Evolutionary conservation across 2,888 invertebrate species (phyloP).

Genomic region (Epirrhoe tristata): DNA sequence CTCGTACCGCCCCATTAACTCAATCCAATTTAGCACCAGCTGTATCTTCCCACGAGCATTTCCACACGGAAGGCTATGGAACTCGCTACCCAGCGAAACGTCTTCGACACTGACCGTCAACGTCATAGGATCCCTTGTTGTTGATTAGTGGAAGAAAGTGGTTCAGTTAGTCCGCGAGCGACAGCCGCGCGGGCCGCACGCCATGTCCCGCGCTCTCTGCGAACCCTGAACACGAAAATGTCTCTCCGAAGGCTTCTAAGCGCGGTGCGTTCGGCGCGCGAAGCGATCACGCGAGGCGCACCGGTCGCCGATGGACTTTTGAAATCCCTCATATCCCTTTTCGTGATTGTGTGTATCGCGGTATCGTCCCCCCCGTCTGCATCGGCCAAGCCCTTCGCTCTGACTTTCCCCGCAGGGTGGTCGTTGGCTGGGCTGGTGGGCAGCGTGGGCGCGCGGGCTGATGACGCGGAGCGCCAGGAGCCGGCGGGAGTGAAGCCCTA

Average conservation of each 20-base stretch:
- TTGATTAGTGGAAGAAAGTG: constrained; percentile 47
- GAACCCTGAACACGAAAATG: constrained; percentile 52
- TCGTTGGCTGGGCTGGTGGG: constrained; percentile 78
- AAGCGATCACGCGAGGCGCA: constrained; percentile 69
- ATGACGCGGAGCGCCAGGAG: constrained; percentile 64
- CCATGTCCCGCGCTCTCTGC: constrained; percentile 54
- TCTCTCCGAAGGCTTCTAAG: constrained; percentile 72
- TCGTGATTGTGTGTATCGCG: constrained; percentile 77
- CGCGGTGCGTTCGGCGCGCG: constrained; percentile 75
- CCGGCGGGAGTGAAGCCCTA: constrained; percentile 83
- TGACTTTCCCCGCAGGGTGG: constrained; percentile 80
- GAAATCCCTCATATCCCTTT: constrained; percentile 72
- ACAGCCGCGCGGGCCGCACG: constrained; percentile 60
- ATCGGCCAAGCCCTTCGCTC: constrained; percentile 78
- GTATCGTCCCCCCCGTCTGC: constrained; percentile 77
- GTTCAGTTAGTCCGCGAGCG: constrained; percentile 58
- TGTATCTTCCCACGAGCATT: constrained; percentile 31
- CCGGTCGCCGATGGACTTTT: constrained; percentile 75
- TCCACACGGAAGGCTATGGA: constrained; percentile 13
- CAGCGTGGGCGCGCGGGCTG: constrained; percentile 68
- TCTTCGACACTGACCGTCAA: constrained; percentile 58
- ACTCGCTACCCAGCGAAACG: constrained; percentile 51
- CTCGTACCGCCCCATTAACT: constrained; percentile 11
- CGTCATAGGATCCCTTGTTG: constrained; percentile 48
- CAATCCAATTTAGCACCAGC: constrained; percentile 5